Conservation (phyloP, 2,113 vertebrate species). For the Silurus glanis region DNA sequence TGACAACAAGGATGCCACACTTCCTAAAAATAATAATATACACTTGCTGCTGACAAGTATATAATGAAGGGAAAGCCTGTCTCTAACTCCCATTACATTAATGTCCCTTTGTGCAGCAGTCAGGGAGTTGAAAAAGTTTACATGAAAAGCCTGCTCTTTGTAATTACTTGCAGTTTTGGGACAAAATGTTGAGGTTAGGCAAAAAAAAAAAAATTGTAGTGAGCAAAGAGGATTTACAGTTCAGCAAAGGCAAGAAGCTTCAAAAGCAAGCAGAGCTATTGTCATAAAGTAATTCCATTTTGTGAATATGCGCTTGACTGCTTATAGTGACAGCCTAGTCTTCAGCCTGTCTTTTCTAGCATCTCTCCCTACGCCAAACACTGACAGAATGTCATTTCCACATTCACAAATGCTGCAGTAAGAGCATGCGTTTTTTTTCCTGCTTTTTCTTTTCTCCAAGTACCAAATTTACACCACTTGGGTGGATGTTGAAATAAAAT, state of each 20-base stretch:
- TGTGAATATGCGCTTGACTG: slow-evolving; percentile 73
- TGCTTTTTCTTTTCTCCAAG: slow-evolving; percentile 22
- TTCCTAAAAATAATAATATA: not conserved
- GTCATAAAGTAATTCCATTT: slow-evolving; percentile 76
- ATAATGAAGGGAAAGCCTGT: slow-evolving; percentile 22
- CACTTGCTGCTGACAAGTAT: not conserved
- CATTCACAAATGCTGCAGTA: slow-evolving; percentile 57
- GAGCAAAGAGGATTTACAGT: slow-evolving; percentile 67
- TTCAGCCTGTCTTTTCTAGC: slow-evolving; percentile 63
- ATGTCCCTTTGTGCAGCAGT: not conserved
- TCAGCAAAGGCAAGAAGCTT: slow-evolving; percentile 67
- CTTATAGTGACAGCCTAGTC: slow-evolving; percentile 69
- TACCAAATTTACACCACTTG: slow-evolving; percentile 53
- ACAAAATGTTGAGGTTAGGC: slow-evolving; percentile 39
- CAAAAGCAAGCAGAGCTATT: slow-evolving; percentile 69
- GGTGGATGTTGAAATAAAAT: slow-evolving; percentile 55
- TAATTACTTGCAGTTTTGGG: slow-evolving; percentile 53
- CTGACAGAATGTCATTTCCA: slow-evolving; percentile 61
- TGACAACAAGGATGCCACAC: not conserved
- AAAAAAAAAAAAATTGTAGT: slow-evolving; percentile 50
- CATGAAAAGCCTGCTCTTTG: slow-evolving; percentile 57
- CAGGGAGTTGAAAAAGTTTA: slow-evolving; percentile 60
- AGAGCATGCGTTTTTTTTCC: slow-evolving; percentile 14
- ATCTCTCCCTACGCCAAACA: slow-evolving; percentile 55
- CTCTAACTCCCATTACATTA: not conserved